phyloP scores from a whole-genome alignment of 2,113 vertebrate species.

The Pterocles orientalis region DNA sequence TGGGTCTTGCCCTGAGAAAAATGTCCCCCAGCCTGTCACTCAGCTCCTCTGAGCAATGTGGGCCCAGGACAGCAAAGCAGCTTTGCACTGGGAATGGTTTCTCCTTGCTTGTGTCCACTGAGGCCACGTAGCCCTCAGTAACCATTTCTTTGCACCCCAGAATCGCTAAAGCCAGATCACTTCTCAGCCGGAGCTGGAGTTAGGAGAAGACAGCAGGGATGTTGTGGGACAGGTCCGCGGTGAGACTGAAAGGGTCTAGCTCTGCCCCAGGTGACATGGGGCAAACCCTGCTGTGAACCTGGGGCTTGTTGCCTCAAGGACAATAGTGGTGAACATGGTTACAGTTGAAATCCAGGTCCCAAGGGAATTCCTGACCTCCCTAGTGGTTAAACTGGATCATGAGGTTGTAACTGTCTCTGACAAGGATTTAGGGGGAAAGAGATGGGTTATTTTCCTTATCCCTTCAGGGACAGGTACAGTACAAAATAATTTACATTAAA shows the following conservation, averaged over 20 bases:
- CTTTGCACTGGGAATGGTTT: not conserved
- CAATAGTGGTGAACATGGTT: not conserved
- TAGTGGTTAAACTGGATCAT: not conserved
- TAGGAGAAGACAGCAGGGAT: not conserved
- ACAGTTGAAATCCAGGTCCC: not conserved
- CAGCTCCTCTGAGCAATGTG: not conserved
- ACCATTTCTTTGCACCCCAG: not conserved
- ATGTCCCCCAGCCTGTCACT: not conserved
- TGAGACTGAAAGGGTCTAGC: rapidly evolving
- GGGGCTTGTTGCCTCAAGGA: not conserved
- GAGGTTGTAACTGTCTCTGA: not conserved
- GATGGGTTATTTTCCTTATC: not conserved
- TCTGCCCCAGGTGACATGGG: rapidly evolving
- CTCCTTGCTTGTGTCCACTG: not conserved
- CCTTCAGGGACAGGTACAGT: not conserved
- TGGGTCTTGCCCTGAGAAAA: not conserved
- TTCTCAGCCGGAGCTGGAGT: not conserved
- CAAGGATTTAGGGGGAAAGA: not conserved
- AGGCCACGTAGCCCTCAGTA: not conserved
- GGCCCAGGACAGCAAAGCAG: not conserved
- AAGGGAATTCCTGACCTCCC: not conserved
- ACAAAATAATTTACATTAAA: not conserved
- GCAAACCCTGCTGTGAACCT: not conserved
- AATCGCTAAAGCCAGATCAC: not conserved
- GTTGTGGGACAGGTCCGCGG: not conserved